A percentile compares a stretch with the other conserved stretches of the same genome.
Evolutionary conservation across 1,140 invertebrate species (phyloP).

Genomic region (Euschistus heros): DNA sequence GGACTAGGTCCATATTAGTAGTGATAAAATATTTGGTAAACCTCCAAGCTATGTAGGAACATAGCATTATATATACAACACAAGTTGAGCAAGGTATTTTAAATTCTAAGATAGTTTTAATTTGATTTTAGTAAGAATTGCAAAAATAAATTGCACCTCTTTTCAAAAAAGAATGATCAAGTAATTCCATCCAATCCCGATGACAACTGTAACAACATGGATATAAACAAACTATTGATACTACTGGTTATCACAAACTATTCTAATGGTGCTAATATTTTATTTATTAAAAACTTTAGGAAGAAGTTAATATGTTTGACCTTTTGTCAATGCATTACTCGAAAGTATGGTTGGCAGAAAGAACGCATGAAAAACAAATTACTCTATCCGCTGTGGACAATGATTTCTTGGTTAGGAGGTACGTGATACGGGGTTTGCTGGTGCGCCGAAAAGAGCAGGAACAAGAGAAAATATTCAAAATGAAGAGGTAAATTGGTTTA

Average conservation of each 20-base stretch:
- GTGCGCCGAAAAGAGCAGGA: neutral
- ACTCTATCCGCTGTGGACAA: neutral
- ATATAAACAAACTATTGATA: neutral
- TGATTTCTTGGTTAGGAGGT: neutral
- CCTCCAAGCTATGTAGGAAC: too few relatives aligned
- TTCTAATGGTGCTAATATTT: neutral
- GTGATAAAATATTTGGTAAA: too few relatives aligned
- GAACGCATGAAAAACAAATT: neutral
- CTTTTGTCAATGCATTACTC: neutral
- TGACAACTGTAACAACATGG: neutral
- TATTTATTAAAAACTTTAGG: neutral
- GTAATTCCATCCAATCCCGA: neutral
- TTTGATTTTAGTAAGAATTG: neutral
- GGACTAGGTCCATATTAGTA: too few relatives aligned
- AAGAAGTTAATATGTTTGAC: neutral
- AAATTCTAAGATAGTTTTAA: neutral
- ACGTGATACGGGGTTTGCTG: neutral
- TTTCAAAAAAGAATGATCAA: neutral
- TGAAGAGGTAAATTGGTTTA: slow-evolving; percentile 7
- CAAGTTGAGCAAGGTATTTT: too few relatives aligned
- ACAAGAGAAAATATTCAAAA: neutral
- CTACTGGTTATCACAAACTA: neutral
- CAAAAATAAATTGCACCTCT: neutral
- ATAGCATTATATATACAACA: too few relatives aligned
- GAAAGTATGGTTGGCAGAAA: neutral